Evolutionary conservation across 2,888 invertebrate genomes (phyloP), one percentile per base, ranked within the genome.

Genomic region (Andrena bicolor): DNA sequence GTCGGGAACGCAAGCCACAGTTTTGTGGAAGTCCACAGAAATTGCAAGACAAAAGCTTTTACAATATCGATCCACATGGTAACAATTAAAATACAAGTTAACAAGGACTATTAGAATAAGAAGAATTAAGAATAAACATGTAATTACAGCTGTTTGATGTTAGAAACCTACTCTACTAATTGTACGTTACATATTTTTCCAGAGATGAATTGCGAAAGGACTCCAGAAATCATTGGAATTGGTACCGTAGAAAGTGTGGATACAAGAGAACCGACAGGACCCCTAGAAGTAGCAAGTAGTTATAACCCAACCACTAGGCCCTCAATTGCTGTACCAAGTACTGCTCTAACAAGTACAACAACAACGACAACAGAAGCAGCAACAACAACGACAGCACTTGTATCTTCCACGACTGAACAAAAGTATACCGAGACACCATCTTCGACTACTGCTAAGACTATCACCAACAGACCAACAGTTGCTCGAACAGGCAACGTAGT

Each of bases 1-100:
- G 98, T 84, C 95, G 98, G 60, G 98, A 98, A 94, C 95, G 98
- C 89, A 98, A 97, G 94, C 98, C 98, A 7, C 98, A 98, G 93
- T 98, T 98, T 94, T 98, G 98, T 91, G 98, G 98, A 16, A 96
- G 96, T 87, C 98, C 98, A 0, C 95, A 96, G 0, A 95, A 96
- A 84, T 96, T 98, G 90, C 96, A 97, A 76, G 97, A 97, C 83
- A 95, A 97, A 64, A 97, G 97, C 51, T 98, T 98, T 94, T 98
- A 98, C 92, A 97, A 97, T 90, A 97, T 98, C 88, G 96, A 97
- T 93, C 96, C 97, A 0, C 97, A 96, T 90, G 98, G 95, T 95
- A 92, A 89, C 56, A 26, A 69, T 35, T 35, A 28, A 20, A 32
- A 48, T 73, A n/a, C n/a, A n/a, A n/a, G n/a, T n/a, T n/a, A n/a